A percentile compares a stretch with the other conserved stretches of the same genome.
phyloP scores from a whole-genome alignment of 2,888 invertebrate genomes.

The Tachina fera region DNA sequence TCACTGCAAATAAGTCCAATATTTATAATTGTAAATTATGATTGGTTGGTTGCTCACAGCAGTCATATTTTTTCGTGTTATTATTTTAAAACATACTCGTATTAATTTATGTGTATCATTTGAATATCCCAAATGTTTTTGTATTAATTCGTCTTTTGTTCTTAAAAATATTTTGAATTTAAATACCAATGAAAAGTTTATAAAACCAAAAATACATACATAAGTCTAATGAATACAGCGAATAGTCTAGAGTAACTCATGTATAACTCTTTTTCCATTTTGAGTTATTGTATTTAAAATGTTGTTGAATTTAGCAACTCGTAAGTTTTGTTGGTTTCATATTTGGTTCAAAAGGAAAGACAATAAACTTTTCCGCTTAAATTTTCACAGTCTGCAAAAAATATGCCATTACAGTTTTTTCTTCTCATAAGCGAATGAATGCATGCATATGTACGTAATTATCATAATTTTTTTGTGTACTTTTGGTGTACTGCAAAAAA shows the following conservation, averaged over 20 bases:
- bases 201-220: too few species aligned
- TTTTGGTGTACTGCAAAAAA: conserved; percentile 51
- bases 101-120: too few species aligned
- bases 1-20: too few species aligned
- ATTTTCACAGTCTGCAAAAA: conserved; percentile 51
- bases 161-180: too few species aligned
- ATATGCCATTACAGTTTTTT: conserved; percentile 3
- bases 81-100: too few species aligned
- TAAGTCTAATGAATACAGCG: too few species aligned
- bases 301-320: not conserved
- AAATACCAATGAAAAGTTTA: too few species aligned
- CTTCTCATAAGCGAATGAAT: not conserved
- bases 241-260: not conserved
- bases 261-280: not conserved
- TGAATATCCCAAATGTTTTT: too few species aligned
- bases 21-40: too few species aligned
- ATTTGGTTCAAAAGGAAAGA: conserved; percentile 13
- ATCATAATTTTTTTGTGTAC: not conserved
- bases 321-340: not conserved
- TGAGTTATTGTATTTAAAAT: not conserved
- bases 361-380: conserved; percentile 52
- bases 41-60: too few species aligned
- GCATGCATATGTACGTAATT: not conserved
- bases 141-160: too few species aligned
- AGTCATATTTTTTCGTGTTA: too few species aligned